A percentile compares a stretch with the other conserved stretches of the same genome.
Evolutionary conservation across 2,113 vertebrate genomes (phyloP).

Genomic region (Hemibagrus wyckioides): DNA sequence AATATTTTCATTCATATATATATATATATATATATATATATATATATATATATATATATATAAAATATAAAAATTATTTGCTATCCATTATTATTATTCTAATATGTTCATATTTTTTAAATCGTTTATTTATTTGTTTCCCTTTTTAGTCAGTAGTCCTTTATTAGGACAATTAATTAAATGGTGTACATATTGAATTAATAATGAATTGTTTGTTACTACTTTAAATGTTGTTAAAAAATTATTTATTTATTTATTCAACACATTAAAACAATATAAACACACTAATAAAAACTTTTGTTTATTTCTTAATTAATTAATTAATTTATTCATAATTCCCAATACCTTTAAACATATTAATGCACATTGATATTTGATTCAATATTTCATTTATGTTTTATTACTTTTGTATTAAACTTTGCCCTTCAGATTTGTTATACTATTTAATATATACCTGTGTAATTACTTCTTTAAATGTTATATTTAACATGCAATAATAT

Average conservation of each 20-base stretch:
- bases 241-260: neutral
- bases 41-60: too few species aligned
- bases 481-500: too few species aligned
- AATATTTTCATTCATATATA: neutral
- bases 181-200: neutral
- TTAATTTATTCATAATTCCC: neutral
- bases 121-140: neutral
- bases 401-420: neutral
- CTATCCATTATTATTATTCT: too few species aligned
- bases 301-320: neutral
- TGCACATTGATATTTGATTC: neutral
- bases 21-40: too few species aligned
- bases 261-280: too few species aligned
- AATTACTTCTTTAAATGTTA: neutral
- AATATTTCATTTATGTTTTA: neutral
- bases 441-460: neutral
- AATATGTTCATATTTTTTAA: too few species aligned
- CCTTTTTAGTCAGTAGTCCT: neutral
- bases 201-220: too few species aligned
- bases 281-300: too few species aligned
- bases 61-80: too few species aligned
- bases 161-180: neutral
- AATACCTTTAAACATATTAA: neutral
- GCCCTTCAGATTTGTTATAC: too few species aligned
- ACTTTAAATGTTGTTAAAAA: too few species aligned